phyloP scores from a whole-genome alignment of 2,113 vertebrate species.

The Lathamus discolor region DNA sequence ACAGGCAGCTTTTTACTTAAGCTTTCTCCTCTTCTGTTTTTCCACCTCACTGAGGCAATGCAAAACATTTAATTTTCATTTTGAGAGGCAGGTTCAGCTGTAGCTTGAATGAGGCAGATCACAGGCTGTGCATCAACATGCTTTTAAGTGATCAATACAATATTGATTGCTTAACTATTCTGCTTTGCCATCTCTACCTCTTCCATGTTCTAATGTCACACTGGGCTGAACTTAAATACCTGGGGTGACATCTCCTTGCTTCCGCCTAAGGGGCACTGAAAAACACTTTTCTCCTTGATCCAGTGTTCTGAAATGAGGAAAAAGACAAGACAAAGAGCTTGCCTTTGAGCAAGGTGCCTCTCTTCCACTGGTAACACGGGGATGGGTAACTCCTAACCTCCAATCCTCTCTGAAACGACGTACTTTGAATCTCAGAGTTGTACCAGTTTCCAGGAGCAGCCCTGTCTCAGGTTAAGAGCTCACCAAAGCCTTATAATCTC shows the following conservation, averaged over 20 bases:
- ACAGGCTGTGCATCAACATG: neutral
- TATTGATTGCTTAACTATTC: neutral
- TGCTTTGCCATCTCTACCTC: neutral
- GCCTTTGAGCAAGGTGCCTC: neutral
- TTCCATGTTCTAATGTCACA: neutral
- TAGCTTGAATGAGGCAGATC: neutral
- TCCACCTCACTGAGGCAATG: slow-evolving; percentile 2
- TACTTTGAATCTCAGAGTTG: neutral
- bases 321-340: neutral
- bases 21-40: neutral
- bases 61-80: slow-evolving; percentile 1
- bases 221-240: neutral
- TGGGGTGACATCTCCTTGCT: neutral
- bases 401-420: neutral
- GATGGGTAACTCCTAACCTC: neutral
- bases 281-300: neutral
- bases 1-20: neutral
- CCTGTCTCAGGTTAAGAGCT: neutral
- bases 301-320: neutral
- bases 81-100: neutral
- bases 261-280: neutral
- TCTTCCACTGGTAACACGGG: neutral
- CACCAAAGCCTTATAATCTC: neutral
- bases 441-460: neutral
- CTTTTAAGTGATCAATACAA: slow-evolving; percentile 17